These are phyloP conservation scores for Andrena praecox DNA, from an alignment of 2,888 invertebrate species.

Conservation along the genomic window DNA sequence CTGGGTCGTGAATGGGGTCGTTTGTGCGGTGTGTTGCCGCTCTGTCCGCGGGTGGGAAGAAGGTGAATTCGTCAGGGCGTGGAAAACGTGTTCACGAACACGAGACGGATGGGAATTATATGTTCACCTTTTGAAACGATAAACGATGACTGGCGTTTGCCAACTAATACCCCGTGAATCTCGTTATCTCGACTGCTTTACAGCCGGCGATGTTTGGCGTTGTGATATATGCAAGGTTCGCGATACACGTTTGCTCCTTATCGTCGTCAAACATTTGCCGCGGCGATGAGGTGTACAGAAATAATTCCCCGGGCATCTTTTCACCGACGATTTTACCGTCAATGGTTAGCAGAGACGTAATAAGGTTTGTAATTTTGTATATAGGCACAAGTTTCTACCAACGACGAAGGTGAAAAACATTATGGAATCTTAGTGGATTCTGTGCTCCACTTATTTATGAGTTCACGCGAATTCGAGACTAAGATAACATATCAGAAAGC, in stretches of 20 bases:
- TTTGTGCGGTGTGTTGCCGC: not conserved
- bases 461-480: no score
- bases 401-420: not conserved
- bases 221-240: slow-evolving; percentile 49
- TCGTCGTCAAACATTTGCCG: slow-evolving; percentile 59
- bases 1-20: not conserved
- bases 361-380: no score
- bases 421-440: no score
- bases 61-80: slow-evolving; percentile 6
- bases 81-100: slow-evolving; percentile 16
- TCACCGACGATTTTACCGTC: not conserved
- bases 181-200: slow-evolving; percentile 70
- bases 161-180: slow-evolving; percentile 38
- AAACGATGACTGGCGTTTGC: slow-evolving; percentile 59
- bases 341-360: slow-evolving; percentile 9
- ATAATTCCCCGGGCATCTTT: slow-evolving; percentile 18
- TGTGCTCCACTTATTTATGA: no score
- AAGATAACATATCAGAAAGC: no score
- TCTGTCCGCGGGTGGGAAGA: not conserved
- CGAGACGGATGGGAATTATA: slow-evolving; percentile 27
- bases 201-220: slow-evolving; percentile 41
- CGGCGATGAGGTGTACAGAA: slow-evolving; percentile 20
- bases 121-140: slow-evolving; percentile 34
- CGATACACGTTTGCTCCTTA: slow-evolving; percentile 55
- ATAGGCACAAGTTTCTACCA: not conserved